These are phyloP conservation scores for Pemphredon lugubris DNA, from an alignment of 2,888 invertebrate genomes.

Conservation along the genomic window DNA sequence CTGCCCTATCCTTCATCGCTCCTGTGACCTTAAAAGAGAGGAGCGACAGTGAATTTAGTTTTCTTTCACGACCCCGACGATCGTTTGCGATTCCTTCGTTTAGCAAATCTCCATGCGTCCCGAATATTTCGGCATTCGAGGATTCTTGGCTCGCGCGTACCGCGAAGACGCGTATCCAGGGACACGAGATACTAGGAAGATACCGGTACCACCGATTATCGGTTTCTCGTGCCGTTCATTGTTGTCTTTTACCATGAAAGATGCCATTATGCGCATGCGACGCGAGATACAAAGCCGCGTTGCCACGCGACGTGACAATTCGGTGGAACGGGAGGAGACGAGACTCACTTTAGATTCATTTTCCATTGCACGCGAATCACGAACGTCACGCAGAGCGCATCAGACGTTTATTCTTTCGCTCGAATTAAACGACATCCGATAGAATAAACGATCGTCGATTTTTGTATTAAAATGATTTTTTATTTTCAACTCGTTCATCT, in stretches of 20 bases:
- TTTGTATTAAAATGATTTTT: no score
- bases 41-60: no score
- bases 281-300: not conserved
- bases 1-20: conserved; percentile 27
- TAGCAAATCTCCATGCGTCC: no score
- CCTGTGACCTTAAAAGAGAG: not conserved
- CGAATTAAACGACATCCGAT: not conserved
- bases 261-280: conserved; percentile 37
- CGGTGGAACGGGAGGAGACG: conserved; percentile 11
- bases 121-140: no score
- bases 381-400: not conserved
- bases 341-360: conserved; percentile 17
- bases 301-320: conserved; percentile 13
- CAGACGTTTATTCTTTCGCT: no score
- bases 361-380: not conserved
- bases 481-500: no score
- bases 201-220: conserved; percentile 47
- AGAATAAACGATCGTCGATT: no score
- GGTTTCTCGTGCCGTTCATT: conserved; percentile 12
- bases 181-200: conserved; percentile 17
- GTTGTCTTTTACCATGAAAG: not conserved
- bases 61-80: not conserved
- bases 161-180: no score
- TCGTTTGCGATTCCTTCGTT: no score
- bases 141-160: no score